Evolutionary conservation across 2,888 invertebrate genomes (phyloP), one percentile per base, ranked within the genome.

Genomic region (Sabatieria punctata): DNA sequence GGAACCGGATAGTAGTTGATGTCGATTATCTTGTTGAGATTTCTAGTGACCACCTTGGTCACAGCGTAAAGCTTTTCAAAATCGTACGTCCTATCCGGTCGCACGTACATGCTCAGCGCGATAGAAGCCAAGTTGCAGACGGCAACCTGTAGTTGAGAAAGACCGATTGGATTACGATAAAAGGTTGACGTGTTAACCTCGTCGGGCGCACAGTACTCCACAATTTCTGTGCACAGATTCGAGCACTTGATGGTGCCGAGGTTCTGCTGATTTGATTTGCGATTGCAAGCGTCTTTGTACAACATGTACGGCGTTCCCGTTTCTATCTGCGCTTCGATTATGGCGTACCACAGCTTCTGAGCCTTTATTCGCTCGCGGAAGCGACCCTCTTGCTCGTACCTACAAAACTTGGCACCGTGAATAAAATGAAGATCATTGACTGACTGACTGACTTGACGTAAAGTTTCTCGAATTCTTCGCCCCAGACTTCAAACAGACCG

Each of bases 41-140:
- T 97, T 57, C 74, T 75, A 0, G 93, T 85, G 1, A 85, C 78
- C 15, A 78, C 79, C 73, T 57, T 58, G 11, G 60, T 54, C 0
- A 95, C 82, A 57, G 79, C 75, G 61, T 81, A 83, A 11, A 97
- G 72, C 64, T 85, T 84, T 2, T 73, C 64, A 62, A 93, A 97
- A 68, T 97, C 85, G 60, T 78, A 97, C 0, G 76, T 78, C 63
- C 77, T 79, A 49, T 80, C 78, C 2, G 74, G 68, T 43, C 75
- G 77, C 0, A 97, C 85, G 71, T 82, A 99, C 79, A 83, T 85
- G 67, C 89, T 91, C 2, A 97, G 74, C 1, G 95, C 95, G 58
- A 97, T 79, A 0, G 95, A 97, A 1, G 95, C 97, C 61, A 97
- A 74, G 71, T 95, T 95, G 67, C 95, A 97, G 0, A 95, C 95